These are phyloP conservation scores for Stichodactyla helianthus DNA, from an alignment of 64 coral and sea anemone species.

Conservation along the genomic window DNA sequence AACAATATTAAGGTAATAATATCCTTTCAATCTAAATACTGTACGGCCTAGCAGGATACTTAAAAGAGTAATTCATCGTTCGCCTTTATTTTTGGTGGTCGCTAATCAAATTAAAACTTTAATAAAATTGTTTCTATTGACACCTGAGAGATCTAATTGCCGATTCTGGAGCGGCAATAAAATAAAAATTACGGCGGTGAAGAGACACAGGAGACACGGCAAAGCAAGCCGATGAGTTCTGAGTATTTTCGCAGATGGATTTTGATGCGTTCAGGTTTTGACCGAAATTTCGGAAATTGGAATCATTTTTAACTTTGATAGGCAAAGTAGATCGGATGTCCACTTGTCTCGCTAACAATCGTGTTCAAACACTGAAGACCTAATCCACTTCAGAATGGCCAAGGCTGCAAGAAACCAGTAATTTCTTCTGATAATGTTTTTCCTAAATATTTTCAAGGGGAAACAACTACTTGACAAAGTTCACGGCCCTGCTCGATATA, in stretches of 20 bases:
- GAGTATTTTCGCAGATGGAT: conserved; percentile 93
- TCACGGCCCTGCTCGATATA: conserved; percentile 11
- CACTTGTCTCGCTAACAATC: conserved; percentile 30
- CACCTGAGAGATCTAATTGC: conserved; percentile 99
- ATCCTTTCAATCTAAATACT: conserved; percentile 61
- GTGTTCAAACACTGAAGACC: conserved; percentile 18
- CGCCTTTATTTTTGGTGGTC: conserved; percentile 87
- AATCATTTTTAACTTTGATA: conserved; percentile 22
- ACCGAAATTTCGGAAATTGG: conserved; percentile 61
- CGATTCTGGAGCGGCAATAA: conserved; percentile 95
- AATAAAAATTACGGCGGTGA: conserved; percentile 96
- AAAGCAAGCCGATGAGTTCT: conserved; percentile 71
- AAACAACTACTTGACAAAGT: conserved; percentile 51
- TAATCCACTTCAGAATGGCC: conserved; percentile 77
- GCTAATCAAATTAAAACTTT: conserved; percentile 99
- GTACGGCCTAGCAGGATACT: conserved; percentile 68
- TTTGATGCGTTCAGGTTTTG: conserved; percentile 9
- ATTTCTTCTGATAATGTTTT: conserved; percentile 74
- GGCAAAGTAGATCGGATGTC: conserved; percentile 22
- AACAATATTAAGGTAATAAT: conserved; percentile 96
- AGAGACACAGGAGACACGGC: conserved; percentile 59
- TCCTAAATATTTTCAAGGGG: conserved; percentile 69
- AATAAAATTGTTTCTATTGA: conserved; percentile 99
- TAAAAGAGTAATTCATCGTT: conserved; percentile 74
- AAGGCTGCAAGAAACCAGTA: conserved; percentile 18